Conservation (phyloP, 2,113 vertebrate species). For the Hyaena hyaena region DNA sequence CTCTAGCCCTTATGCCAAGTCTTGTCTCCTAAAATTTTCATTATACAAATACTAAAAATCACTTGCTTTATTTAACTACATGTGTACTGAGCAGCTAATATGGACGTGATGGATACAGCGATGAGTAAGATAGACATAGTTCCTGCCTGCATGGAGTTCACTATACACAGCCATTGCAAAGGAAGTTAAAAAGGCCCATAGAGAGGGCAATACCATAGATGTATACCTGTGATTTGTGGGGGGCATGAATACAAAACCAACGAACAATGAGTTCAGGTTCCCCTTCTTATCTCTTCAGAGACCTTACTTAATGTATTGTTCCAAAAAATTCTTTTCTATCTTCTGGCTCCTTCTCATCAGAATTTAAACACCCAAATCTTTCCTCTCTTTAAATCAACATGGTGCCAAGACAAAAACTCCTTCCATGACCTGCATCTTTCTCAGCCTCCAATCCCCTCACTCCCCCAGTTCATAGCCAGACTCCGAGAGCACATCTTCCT, state of each 20-base stretch:
- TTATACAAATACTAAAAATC: not conserved
- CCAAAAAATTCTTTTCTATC: not conserved
- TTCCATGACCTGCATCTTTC: not conserved
- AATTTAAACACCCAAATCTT: not conserved
- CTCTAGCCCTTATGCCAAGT: not conserved
- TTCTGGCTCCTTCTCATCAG: not conserved
- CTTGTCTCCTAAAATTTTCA: not conserved
- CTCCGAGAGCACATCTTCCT: not conserved
- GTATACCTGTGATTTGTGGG: not conserved
- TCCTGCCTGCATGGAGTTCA: not conserved
- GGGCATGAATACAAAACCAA: not conserved
- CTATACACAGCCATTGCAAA: not conserved
- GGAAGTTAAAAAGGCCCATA: accelerated
- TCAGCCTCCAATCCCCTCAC: not conserved
- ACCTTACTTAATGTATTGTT: not conserved
- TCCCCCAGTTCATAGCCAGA: not conserved
- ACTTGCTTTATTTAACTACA: not conserved
- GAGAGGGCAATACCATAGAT: not conserved
- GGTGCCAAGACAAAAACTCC: not conserved
- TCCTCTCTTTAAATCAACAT: not conserved
- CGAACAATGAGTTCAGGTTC: not conserved
- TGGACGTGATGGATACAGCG: not conserved
- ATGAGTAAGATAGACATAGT: not conserved
- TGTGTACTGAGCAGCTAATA: not conserved
- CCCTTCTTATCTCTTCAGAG: not conserved